Conservation (phyloP, 2,113 vertebrate genomes). For the Lampris incognitus region DNA sequence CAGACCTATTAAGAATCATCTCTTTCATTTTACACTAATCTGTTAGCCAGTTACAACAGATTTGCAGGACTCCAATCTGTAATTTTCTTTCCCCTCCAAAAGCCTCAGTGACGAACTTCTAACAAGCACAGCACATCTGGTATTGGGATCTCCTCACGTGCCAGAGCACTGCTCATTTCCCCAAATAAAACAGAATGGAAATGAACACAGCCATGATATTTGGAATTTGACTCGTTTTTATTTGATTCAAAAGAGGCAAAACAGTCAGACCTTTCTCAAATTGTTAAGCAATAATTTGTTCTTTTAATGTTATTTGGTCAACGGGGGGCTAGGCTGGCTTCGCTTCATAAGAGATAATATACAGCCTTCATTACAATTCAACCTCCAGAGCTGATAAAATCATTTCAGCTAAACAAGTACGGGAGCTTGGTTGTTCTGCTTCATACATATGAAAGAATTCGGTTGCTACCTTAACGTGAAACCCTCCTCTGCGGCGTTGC, state of each 20-base stretch:
- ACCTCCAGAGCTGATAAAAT: constrained; percentile 6
- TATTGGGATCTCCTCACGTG: too few relatives aligned
- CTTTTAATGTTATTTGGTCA: not conserved
- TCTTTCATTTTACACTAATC: constrained; percentile 57
- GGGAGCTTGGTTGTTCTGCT: not conserved
- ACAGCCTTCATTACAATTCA: not conserved
- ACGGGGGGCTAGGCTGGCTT: not conserved
- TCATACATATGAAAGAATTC: constrained; percentile 13
- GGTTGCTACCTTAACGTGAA: constrained; percentile 16
- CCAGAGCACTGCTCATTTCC: not conserved
- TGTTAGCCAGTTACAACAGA: constrained; percentile 45
- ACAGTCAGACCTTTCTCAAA: constrained; percentile 31
- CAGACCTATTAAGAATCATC: constrained; percentile 32
- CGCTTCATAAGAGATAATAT: too few relatives aligned
- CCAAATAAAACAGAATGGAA: constrained; percentile 48
- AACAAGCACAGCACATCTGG: constrained; percentile 17
- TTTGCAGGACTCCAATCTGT: constrained; percentile 37
- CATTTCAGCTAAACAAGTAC: not conserved
- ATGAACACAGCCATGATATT: constrained; percentile 21
- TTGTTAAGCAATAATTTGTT: constrained; percentile 8
- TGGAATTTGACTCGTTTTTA: constrained; percentile 2
- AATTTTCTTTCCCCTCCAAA: constrained; percentile 30
- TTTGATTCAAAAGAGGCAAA: constrained; percentile 21
- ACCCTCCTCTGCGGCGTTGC: constrained; percentile 39
- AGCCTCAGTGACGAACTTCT: constrained; percentile 40